Evolutionary conservation across 92 coral and sea anemone species (phyloP), one percentile per base, ranked within the genome.

Genomic region (Metridium senile): DNA sequence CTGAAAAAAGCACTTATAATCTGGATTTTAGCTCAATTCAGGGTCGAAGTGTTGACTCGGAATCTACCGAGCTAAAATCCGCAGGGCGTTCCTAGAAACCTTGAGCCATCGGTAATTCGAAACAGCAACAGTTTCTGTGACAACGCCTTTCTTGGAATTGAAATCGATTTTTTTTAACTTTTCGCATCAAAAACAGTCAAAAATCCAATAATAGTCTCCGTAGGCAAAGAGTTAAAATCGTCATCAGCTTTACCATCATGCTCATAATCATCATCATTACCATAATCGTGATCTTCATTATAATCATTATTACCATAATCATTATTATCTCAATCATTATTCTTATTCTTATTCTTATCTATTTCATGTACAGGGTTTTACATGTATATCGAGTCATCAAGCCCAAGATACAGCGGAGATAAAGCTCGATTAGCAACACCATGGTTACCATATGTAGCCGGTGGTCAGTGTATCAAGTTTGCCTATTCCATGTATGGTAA

Each of bases 401-500:
- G 33, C 0, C 81, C 84, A 0, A 59, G 83, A 6, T 34, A 51
- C 39, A 39, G 59, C 28, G 92, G 90, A 4, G 84, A 86, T 30
- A 77, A 49, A 11, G 98, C 97, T 17, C 79, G 74, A 31, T 68
- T 94, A n/a, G 77, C 72, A 27, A 77, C 92, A 57, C 81, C 85
- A 6, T 82, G 86, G 86, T 28, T 68, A 11, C 63, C 88, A 2
- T 70, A 65, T 33, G 75, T 73, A 1, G 58, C 72, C 1, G 90
- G 86, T 20, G 91, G 93, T 17, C 94, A 82, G 64, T 94, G 98
- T 51, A 28, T 92, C 25, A 91, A 93, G 28, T 89, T 94, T 70
- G 75, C 87, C 58, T 94, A 94, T 90, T 52, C 74, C 34, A 94
- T 94, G 98, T 84, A 88, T 33, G 98, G 98, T 27, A 81, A 59